These are phyloP conservation scores for Anorthoa munda DNA, from an alignment of 2,888 invertebrate species.

Conservation along the genomic window DNA sequence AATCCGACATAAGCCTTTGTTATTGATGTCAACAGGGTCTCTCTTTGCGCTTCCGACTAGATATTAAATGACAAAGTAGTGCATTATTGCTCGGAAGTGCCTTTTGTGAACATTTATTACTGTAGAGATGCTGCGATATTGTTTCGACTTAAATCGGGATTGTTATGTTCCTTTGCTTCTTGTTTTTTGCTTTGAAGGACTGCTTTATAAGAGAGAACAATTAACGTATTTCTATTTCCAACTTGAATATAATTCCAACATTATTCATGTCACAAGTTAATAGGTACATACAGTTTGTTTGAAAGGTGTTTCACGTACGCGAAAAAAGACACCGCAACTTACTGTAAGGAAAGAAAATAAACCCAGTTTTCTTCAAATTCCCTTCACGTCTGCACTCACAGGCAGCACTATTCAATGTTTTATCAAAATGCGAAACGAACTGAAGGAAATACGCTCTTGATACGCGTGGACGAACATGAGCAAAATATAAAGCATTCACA, in stretches of 20 bases:
- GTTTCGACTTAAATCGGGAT: background rate
- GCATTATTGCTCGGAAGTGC: conserved; percentile 52
- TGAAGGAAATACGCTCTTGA: conserved; percentile 36
- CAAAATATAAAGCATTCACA: conserved; percentile 49
- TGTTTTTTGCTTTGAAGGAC: background rate
- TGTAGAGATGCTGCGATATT: conserved; percentile 28
- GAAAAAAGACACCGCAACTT: conserved; percentile 5
- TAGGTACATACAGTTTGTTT: background rate
- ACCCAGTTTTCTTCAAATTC: conserved; percentile 38
- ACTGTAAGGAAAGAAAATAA: conserved; percentile 16
- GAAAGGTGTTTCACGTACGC: background rate
- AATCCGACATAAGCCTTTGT: conserved; percentile 56
- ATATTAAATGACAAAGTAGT: conserved; percentile 49
- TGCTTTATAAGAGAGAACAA: background rate
- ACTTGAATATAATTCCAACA: background rate
- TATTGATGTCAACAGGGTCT: conserved; percentile 57
- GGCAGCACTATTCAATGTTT: conserved; percentile 58
- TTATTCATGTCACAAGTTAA: background rate
- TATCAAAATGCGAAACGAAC: conserved; percentile 45
- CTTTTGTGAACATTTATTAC: conserved; percentile 56
- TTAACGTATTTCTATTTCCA: background rate
- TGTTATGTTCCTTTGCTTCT: background rate
- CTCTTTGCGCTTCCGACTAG: conserved; percentile 48
- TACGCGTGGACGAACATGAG: conserved; percentile 37
- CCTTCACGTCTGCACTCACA: conserved; percentile 56